Evolutionary conservation across 2,797 vertebrate genomes (phyloP).

Genomic region (Ammospiza maritima): DNA sequence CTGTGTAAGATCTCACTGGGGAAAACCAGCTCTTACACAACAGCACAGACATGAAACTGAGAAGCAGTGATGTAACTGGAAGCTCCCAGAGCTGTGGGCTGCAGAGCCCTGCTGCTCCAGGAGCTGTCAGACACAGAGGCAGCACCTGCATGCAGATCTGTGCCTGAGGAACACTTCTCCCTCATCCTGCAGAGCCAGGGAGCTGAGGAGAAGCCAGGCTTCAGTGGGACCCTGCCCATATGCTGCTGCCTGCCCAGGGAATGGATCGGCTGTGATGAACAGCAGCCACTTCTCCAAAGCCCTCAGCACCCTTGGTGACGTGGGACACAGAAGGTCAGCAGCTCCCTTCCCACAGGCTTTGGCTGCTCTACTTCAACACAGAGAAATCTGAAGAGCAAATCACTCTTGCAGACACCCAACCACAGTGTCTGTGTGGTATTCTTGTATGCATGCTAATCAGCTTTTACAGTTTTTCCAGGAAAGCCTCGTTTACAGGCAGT

Average conservation of each 20-base stretch:
- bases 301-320: not conserved
- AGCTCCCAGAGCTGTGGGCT: not conserved
- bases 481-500: not conserved
- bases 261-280: not conserved
- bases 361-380: not conserved
- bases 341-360: not conserved
- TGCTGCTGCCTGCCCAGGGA: not conserved
- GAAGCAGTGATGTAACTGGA: not conserved
- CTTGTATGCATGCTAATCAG: not conserved
- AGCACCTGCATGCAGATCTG: not conserved
- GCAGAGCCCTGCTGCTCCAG: not conserved
- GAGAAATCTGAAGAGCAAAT: not conserved
- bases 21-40: slow-evolving; percentile 18
- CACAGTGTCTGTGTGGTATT: not conserved
- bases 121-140: not conserved
- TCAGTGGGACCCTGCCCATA: not conserved
- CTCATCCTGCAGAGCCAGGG: not conserved
- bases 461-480: not conserved
- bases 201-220: not conserved
- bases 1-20: not conserved
- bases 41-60: not conserved
- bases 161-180: not conserved
- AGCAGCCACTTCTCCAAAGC: not conserved
- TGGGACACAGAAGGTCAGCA: not conserved
- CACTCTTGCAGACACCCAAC: not conserved